These are phyloP conservation scores for Julus scandinavius DNA, from an alignment of 2,888 invertebrate genomes.

Conservation along the genomic window DNA sequence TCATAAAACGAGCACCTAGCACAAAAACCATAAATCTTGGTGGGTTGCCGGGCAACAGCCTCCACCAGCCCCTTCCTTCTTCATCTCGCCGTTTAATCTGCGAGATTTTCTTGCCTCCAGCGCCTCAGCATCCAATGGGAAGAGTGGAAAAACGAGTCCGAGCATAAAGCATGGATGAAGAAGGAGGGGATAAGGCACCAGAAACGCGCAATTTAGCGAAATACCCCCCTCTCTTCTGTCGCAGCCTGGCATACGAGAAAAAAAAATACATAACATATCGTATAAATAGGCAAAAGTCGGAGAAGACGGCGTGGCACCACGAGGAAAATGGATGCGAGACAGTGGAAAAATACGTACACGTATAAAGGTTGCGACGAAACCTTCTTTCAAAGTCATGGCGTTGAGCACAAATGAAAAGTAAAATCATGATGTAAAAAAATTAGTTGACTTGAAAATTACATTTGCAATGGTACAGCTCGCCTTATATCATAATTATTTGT, in stretches of 20 bases:
- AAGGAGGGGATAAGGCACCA: background rate
- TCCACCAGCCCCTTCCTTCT: constrained; percentile 6
- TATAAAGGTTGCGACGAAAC: background rate
- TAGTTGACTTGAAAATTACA: too few species aligned
- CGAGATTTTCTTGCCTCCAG: constrained; percentile 17
- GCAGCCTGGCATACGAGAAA: background rate
- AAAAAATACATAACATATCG: background rate
- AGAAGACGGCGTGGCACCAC: constrained; percentile 12
- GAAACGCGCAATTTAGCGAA: constrained; percentile 11
- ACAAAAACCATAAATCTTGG: constrained; percentile 31
- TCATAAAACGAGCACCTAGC: constrained; percentile 38
- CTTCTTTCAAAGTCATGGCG: background rate
- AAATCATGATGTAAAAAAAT: too few species aligned
- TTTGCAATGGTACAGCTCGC: too few species aligned
- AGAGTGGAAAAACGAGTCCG: background rate
- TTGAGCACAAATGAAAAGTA: too few species aligned
- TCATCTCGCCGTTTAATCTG: constrained; percentile 31
- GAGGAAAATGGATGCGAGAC: background rate
- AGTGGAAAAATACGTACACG: background rate
- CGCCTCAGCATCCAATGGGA: background rate
- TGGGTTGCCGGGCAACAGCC: background rate
- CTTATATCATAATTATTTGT: too few species aligned
- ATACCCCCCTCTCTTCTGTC: background rate
- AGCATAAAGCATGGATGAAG: constrained; percentile 28
- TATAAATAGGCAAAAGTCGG: background rate